Percentiles rank a stretch among this genome's conserved stretches.
Conservation (phyloP, 2,888 invertebrate species). For the Agrochola macilenta region DNA sequence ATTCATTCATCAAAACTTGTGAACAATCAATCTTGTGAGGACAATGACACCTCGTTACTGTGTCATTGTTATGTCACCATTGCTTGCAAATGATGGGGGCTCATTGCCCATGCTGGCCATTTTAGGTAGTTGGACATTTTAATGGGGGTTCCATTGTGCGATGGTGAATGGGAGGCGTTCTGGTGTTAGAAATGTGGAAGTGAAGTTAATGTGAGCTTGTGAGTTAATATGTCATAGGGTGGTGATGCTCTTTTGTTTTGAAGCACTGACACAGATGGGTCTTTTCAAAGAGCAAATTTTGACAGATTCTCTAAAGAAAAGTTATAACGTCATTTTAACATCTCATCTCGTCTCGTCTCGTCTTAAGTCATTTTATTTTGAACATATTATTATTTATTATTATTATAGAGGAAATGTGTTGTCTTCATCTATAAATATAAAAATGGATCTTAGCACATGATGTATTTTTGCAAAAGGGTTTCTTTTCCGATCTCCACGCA, state of each 20-base stretch:
- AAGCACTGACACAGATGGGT: background rate
- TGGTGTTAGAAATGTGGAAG: constrained; percentile 19
- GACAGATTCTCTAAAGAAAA: background rate
- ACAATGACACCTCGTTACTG: constrained; percentile 72
- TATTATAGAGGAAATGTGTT: too few relatives aligned
- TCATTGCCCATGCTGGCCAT: constrained; percentile 45
- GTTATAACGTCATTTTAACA: background rate
- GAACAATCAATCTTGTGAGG: constrained; percentile 70
- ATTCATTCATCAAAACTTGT: constrained; percentile 67
- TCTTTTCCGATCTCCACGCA: too few relatives aligned
- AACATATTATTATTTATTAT: background rate
- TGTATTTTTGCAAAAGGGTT: too few relatives aligned
- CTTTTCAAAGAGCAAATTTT: background rate
- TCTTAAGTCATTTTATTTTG: background rate
- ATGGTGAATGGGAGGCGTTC: constrained; percentile 21
- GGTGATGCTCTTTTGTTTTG: constrained; percentile 10
- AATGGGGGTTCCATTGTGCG: constrained; percentile 49
- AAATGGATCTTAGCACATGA: too few relatives aligned
- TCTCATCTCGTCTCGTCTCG: background rate
- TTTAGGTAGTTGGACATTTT: constrained; percentile 52
- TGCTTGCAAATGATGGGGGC: constrained; percentile 52
- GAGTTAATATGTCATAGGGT: constrained; percentile 13
- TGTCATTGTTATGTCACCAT: constrained; percentile 64
- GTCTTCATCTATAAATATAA: too few relatives aligned
- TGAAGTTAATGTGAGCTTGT: constrained; percentile 23